Conservation (phyloP, 1,140 invertebrate species). For the Sweltsa coloradensis region DNA sequence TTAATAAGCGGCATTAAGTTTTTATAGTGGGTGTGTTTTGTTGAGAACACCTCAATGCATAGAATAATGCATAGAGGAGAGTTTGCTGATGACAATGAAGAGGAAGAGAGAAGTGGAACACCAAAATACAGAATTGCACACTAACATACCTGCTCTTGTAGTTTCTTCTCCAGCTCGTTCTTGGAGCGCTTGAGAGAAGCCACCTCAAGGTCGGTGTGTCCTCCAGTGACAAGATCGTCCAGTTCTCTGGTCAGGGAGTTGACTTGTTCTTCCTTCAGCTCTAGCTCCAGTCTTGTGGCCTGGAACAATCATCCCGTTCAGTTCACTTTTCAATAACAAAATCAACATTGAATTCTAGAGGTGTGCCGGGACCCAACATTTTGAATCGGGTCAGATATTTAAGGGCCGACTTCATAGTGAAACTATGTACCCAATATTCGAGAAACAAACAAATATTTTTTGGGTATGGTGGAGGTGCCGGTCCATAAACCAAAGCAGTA, state of each 20-base stretch:
- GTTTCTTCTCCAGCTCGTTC: slow-evolving; percentile 73
- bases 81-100: too few species aligned
- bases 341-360: slow-evolving; percentile 2
- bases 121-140: too few species aligned
- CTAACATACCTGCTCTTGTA: slow-evolving; percentile 59
- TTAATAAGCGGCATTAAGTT: too few species aligned
- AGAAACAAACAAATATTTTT: not conserved
- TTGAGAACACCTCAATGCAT: too few species aligned
- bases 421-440: not conserved
- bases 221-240: slow-evolving; percentile 68
- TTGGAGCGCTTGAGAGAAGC: slow-evolving; percentile 67
- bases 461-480: not conserved
- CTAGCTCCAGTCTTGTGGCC: slow-evolving; percentile 74
- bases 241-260: slow-evolving; percentile 64
- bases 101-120: too few species aligned
- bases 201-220: slow-evolving; percentile 77
- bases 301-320: too few species aligned
- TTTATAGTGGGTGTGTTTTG: too few species aligned
- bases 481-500: too few species aligned
- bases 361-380: not conserved
- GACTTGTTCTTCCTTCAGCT: slow-evolving; percentile 75
- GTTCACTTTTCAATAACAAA: too few species aligned
- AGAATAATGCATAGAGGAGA: too few species aligned
- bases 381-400: not conserved
- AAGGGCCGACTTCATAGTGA: not conserved